A percentile compares a stretch with the other conserved stretches of the same genome.
phyloP scores from a whole-genome alignment of 1,140 invertebrate species.

The Luehdorfia chinensis region DNA sequence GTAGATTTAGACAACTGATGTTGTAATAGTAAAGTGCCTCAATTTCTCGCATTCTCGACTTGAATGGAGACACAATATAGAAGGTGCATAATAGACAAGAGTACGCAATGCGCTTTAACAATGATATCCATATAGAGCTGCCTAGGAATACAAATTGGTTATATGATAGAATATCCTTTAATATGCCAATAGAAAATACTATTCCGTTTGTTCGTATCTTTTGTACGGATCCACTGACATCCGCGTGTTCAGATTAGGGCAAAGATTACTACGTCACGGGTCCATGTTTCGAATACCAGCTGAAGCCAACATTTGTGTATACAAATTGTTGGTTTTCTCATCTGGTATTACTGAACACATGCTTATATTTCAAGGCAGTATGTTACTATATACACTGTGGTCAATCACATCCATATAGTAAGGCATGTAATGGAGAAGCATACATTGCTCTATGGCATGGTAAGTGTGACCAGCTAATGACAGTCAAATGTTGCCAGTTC shows the following conservation, averaged over 20 bases:
- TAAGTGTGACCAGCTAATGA: constrained; percentile 8
- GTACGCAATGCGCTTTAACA: not conserved
- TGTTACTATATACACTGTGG: constrained; percentile 8
- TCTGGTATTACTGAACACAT: too few species aligned
- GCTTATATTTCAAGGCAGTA: constrained; percentile 13
- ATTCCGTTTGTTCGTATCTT: too few species aligned
- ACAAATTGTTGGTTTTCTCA: too few species aligned
- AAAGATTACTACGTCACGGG: too few species aligned
- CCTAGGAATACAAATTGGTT: constrained; percentile 1
- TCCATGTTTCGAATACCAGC: too few species aligned
- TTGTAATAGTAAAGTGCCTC: too few species aligned
- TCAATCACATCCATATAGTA: constrained; percentile 13
- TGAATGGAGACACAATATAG: constrained; percentile 5
- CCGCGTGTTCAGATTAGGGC: too few species aligned
- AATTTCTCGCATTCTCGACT: not conserved
- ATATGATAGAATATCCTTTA: too few species aligned
- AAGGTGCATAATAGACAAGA: not conserved
- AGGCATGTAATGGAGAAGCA: constrained; percentile 23
- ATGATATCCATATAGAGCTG: not conserved
- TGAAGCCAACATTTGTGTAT: too few species aligned
- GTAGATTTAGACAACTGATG: too few species aligned
- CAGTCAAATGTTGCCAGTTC: not conserved
- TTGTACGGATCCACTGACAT: too few species aligned
- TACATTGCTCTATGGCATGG: constrained; percentile 21
- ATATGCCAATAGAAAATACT: too few species aligned